These are phyloP conservation scores for Synergus itoensis DNA, from an alignment of 2,888 invertebrate genomes.

Conservation along the genomic window DNA sequence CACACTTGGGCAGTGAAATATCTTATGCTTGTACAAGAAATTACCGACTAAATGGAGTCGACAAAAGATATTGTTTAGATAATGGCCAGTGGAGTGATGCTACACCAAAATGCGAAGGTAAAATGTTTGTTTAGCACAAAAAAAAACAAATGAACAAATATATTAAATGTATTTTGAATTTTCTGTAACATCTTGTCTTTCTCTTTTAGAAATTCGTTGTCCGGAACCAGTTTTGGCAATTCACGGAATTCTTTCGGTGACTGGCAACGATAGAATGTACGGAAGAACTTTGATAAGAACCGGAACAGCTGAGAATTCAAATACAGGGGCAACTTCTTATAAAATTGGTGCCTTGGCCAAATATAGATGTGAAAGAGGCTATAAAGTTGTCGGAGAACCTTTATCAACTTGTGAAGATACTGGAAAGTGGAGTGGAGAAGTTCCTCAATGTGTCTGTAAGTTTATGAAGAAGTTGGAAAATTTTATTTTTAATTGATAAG, in stretches of 20 bases:
- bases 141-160: too few relatives aligned
- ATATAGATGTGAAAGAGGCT: constrained; percentile 93
- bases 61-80: constrained; percentile 85
- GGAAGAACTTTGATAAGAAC: constrained; percentile 88
- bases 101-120: constrained; percentile 93
- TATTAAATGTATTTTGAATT: constrained; percentile 41
- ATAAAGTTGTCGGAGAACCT: constrained; percentile 91
- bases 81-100: constrained; percentile 91
- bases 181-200: constrained; percentile 39
- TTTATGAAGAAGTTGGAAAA: constrained; percentile 53
- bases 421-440: constrained; percentile 91
- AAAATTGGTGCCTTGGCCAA: constrained; percentile 92
- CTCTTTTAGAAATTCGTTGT: constrained; percentile 89
- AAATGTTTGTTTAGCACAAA: not conserved
- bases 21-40: constrained; percentile 89
- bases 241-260: constrained; percentile 92
- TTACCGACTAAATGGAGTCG: constrained; percentile 88
- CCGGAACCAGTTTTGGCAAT: constrained; percentile 90
- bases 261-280: constrained; percentile 94
- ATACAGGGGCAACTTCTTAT: constrained; percentile 86
- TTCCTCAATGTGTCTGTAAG: constrained; percentile 92
- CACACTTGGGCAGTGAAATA: constrained; percentile 89
- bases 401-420: constrained; percentile 91
- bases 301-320: constrained; percentile 84
- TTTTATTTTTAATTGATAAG: constrained; percentile 34